phyloP scores from a whole-genome alignment of 2,113 vertebrate species.

The Takifugu flavidus region DNA sequence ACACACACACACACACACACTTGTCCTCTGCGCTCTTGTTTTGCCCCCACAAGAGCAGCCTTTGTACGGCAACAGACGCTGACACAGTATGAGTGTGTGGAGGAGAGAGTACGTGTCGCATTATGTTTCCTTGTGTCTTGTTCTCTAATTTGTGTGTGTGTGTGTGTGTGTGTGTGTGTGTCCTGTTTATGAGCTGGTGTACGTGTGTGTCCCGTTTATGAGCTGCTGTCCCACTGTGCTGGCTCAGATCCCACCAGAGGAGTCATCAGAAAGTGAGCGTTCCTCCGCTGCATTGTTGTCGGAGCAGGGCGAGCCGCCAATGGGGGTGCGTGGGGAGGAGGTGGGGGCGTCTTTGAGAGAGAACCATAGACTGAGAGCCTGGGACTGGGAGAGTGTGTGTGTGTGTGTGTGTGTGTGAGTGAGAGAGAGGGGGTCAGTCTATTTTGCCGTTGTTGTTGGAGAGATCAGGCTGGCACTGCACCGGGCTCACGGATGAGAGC shows the following conservation, averaged over 20 bases:
- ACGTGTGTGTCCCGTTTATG: conserved; percentile 25
- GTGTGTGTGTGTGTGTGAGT: not conserved
- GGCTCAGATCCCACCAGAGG: conserved; percentile 16
- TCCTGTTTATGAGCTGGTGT: conserved; percentile 12
- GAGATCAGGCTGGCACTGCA: conserved; percentile 50
- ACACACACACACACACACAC: conserved; percentile 8
- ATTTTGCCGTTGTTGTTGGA: conserved; percentile 75
- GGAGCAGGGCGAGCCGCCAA: conserved; percentile 13
- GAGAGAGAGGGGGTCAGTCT: conserved; percentile 49
- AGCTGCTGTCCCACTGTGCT: conserved; percentile 40
- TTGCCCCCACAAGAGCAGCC: conserved; percentile 41
- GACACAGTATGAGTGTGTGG: conserved; percentile 28
- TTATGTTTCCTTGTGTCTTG: conserved; percentile 33
- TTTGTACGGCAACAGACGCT: conserved; percentile 35
- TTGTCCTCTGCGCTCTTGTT: not conserved
- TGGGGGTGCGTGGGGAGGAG: not conserved
- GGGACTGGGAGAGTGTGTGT: not conserved
- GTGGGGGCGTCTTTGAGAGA: not conserved
- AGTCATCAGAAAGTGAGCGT: no score
- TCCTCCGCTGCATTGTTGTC: conserved; percentile 35
- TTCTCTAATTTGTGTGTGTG: conserved; percentile 13
- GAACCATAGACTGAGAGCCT: conserved; percentile 2
- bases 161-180: conserved; percentile 24
- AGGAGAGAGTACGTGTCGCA: conserved; percentile 21
- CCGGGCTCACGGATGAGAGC: conserved; percentile 3